Base-by-base conservation (phyloP, 2,888 invertebrate genomes). In the Ormyrus rosae region DNA sequence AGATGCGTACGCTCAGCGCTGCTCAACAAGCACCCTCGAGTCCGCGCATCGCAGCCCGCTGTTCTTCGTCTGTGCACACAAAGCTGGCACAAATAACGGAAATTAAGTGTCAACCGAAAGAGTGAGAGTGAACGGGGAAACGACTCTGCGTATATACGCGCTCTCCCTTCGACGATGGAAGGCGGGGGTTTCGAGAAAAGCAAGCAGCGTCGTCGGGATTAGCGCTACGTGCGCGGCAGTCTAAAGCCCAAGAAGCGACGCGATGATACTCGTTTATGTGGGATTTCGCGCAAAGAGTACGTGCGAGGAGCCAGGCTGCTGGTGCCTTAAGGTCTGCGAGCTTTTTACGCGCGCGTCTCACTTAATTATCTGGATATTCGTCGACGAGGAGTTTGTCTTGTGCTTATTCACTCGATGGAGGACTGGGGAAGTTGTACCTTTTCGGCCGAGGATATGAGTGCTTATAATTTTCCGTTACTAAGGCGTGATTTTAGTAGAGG, bases 51-150 rank as follows among this genome's bases (percentile, higher is more conserved):
- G 34, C 34, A 34, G 34, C 34, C 34, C 34, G 2, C 34, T 34
- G 34, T 34, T 34, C 34, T 34, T 34, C 34, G 34, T 34, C 34
- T 34, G 34, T 0, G 34, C 34, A 87, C 87, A 87, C 88, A 88
- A 89, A 89, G 86, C 87, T 82, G 84, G 50, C 61, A 48, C 72
- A 72, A 79, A 72, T 68, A 82, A 88, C 90, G 90, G 90, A 90
- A 90, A 90, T 90, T 90, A 90, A 90, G 90, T 90, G 90, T 90
- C 90, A 90, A 90, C 89, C 85, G 85, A 87, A 86, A 86, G 78
- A 75, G 78, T 58, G 65, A 65, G 81, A 77, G 70, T 34, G 61
- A 65, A 65, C 34, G 65, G 58, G n/a, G 76, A 71, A 71, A 58
- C 82, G 80, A 34, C 34, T 34, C 34, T 34, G 2, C 34, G 34